phyloP scores from a whole-genome alignment of 2,113 vertebrate species.

The Jacana jacana region DNA sequence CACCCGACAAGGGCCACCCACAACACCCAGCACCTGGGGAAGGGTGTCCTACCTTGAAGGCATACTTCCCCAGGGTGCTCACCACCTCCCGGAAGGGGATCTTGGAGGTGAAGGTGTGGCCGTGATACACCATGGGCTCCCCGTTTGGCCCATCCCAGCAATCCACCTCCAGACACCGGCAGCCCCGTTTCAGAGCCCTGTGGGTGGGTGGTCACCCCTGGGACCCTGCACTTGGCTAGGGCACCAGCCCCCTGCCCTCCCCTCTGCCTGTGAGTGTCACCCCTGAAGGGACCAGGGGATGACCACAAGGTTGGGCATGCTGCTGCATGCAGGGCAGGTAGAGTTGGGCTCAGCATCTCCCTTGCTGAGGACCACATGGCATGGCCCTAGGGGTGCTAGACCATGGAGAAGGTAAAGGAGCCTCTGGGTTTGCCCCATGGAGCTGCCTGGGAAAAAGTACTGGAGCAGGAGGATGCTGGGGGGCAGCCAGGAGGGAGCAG shows the following conservation, averaged over 20 bases:
- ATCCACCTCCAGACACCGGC: constrained; percentile 94
- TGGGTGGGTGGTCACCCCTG: neutral
- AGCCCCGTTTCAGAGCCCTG: constrained; percentile 89
- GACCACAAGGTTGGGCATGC: neutral
- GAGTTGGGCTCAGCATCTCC: neutral
- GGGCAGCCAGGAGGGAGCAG: neutral
- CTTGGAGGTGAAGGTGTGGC: constrained; percentile 93
- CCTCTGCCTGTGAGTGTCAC: neutral
- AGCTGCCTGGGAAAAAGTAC: neutral
- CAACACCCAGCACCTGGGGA: neutral
- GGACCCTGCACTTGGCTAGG: neutral
- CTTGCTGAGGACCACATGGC: neutral
- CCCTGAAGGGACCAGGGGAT: neutral
- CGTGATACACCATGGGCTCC: constrained; percentile 93
- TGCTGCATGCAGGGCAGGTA: neutral
- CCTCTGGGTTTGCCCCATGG: neutral
- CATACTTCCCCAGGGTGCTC: constrained; percentile 85
- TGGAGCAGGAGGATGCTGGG: neutral
- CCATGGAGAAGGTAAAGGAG: neutral
- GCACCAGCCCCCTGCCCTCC: neutral
- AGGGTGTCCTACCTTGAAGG: constrained; percentile 85
- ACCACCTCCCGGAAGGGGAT: constrained; percentile 92
- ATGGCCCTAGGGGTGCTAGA: neutral
- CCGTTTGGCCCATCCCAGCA: constrained; percentile 92
- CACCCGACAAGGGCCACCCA: neutral